These are phyloP conservation scores for Bubalus kerabau DNA, from an alignment of 2,113 vertebrate genomes.

Conservation along the genomic window DNA sequence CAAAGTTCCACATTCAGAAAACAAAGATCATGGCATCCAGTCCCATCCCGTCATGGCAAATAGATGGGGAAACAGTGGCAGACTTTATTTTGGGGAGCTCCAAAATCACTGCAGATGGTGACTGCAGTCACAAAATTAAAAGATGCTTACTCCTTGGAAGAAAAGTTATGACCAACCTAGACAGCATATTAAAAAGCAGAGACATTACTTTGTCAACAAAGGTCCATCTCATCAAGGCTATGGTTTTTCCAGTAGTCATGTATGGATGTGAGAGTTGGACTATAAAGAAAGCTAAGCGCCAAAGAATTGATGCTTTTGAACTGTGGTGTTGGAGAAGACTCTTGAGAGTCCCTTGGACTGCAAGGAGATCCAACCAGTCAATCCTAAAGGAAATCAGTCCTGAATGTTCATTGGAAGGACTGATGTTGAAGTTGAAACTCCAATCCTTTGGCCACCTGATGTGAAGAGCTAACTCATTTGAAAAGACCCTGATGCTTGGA, in stretches of 20 bases:
- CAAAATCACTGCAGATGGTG: background rate
- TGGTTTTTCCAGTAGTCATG: background rate
- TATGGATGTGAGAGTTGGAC: background rate
- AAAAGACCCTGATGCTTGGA: background rate
- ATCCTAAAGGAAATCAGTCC: background rate
- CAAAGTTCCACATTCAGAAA: background rate
- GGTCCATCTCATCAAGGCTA: background rate
- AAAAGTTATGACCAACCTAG: background rate
- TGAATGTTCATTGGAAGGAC: background rate
- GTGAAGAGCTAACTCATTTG: background rate
- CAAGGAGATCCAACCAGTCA: background rate
- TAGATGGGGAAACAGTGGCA: background rate
- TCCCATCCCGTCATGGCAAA: background rate
- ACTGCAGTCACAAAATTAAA: background rate
- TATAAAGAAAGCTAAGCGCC: background rate
- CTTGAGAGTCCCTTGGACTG: background rate
- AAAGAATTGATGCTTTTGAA: background rate
- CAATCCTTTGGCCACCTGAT: background rate
- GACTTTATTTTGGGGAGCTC: background rate
- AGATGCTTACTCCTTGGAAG: background rate
- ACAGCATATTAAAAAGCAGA: background rate
- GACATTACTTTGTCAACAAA: background rate
- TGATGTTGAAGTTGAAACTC: background rate
- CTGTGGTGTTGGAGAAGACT: background rate
- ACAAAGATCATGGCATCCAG: background rate